Conservation (phyloP, 2,888 invertebrate genomes). For the Cheilosia pagana region DNA sequence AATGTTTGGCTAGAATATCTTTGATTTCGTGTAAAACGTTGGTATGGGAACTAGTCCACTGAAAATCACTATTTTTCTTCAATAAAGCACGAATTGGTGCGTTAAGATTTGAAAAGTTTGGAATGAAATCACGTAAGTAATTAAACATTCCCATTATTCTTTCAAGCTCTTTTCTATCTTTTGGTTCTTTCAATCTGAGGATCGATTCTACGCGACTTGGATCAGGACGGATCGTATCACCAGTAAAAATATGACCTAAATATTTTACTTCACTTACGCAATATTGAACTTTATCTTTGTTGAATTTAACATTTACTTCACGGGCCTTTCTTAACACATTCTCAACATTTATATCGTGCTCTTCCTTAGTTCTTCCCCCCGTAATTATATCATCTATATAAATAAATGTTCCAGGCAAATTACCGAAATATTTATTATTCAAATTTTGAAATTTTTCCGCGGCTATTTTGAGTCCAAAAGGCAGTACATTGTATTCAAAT, state of each 20-base stretch:
- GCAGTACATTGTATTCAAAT: constrained; percentile 51
- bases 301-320: too few relatives aligned
- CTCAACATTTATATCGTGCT: constrained; percentile 1
- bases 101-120: constrained; percentile 25
- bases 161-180: constrained; percentile 76
- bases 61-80: constrained; percentile 75
- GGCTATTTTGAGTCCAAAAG: constrained; percentile 53
- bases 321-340: background rate
- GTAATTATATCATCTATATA: constrained; percentile 41
- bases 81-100: constrained; percentile 67
- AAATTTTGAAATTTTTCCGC: constrained; percentile 56
- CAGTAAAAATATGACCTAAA: background rate
- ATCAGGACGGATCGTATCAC: constrained; percentile 38
- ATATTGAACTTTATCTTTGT: too few relatives aligned
- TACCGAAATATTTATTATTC: constrained; percentile 40
- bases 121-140: constrained; percentile 43
- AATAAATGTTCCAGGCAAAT: constrained; percentile 41
- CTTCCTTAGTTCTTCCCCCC: constrained; percentile 3
- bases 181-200: constrained; percentile 60
- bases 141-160: constrained; percentile 77
- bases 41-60: constrained; percentile 71
- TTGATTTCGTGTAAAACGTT: constrained; percentile 74
- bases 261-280: too few relatives aligned
- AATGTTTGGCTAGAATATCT: constrained; percentile 75
- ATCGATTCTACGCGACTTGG: constrained; percentile 27